Evolutionary conservation across 2,888 invertebrate species (phyloP).

Genomic region (Troides aeacus): DNA sequence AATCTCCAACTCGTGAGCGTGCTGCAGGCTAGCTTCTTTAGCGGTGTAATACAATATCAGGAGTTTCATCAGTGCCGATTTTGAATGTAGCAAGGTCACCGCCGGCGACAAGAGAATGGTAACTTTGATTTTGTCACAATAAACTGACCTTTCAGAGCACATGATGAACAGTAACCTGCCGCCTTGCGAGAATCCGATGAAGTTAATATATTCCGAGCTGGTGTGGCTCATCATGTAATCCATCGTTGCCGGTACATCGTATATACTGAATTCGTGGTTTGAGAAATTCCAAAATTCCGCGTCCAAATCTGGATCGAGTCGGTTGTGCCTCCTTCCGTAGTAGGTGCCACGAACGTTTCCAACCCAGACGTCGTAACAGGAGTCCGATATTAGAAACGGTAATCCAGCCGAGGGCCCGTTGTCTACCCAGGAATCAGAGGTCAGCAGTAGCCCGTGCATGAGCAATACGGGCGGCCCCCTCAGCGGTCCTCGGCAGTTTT

Average conservation of each 20-base stretch:
- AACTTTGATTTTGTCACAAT: conserved; percentile 81
- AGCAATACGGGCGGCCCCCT: conserved; percentile 53
- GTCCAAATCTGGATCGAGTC: conserved; percentile 51
- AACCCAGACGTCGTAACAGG: conserved; percentile 50
- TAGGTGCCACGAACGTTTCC: conserved; percentile 56
- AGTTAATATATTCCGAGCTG: conserved; percentile 48
- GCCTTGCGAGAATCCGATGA: conserved; percentile 89
- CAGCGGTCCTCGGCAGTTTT: conserved; percentile 39
- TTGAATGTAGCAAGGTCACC: conserved; percentile 63
- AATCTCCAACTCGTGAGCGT: conserved; percentile 6
- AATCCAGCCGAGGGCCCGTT: conserved; percentile 51
- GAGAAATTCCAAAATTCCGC: conserved; percentile 67
- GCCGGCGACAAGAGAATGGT: conserved; percentile 84
- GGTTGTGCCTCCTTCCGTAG: conserved; percentile 78
- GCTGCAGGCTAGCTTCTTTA: conserved; percentile 36
- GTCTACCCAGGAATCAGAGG: conserved; percentile 57
- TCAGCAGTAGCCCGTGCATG: conserved; percentile 61
- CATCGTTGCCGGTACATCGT: conserved; percentile 85
- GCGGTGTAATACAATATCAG: conserved; percentile 34
- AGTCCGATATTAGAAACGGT: conserved; percentile 43
- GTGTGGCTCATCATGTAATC: conserved; percentile 56
- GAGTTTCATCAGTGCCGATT: conserved; percentile 42
- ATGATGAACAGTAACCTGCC: conserved; percentile 83
- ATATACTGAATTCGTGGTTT: conserved; percentile 87
- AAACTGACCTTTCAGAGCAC: conserved; percentile 82